Evolutionary conservation across 2,888 invertebrate genomes (phyloP).

Genomic region (Ichneumoninae sp.): DNA sequence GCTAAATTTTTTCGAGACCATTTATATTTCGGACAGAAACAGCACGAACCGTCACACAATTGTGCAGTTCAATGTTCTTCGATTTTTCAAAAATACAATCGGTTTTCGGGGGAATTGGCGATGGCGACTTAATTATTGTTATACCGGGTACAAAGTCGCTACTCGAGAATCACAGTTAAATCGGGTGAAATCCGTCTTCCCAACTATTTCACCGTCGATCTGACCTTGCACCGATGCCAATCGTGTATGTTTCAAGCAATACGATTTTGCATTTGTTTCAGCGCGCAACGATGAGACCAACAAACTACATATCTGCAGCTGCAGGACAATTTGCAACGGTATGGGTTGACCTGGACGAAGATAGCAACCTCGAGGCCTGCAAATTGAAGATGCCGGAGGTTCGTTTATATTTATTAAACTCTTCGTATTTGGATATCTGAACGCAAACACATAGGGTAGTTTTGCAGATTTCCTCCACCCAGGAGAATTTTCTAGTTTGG

Average conservation of each 20-base stretch:
- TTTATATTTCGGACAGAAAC: no score
- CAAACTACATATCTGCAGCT: not conserved
- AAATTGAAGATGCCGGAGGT: not conserved
- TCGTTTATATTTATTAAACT: not conserved
- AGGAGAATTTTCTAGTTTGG: not conserved
- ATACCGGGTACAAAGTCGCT: not conserved
- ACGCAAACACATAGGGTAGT: not conserved
- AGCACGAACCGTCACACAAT: no score
- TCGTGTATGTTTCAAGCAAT: not conserved
- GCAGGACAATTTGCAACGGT: slow-evolving; percentile 3
- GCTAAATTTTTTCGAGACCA: no score
- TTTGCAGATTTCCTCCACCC: not conserved
- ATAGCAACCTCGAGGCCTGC: not conserved
- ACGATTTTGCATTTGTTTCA: not conserved
- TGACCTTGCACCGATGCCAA: not conserved
- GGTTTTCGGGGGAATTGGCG: not conserved
- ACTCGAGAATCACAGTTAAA: no score
- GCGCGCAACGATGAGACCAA: not conserved
- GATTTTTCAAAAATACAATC: no score
- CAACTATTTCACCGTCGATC: not conserved
- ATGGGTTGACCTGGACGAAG: not conserved
- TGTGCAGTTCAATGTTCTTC: no score
- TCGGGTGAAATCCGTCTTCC: no score
- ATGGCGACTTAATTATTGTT: not conserved
- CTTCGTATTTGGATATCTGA: not conserved